Percentiles rank a stretch among this genome's conserved stretches.
Evolutionary conservation across 2,797 vertebrate genomes (phyloP).

Genomic region (Selene dorsalis): DNA sequence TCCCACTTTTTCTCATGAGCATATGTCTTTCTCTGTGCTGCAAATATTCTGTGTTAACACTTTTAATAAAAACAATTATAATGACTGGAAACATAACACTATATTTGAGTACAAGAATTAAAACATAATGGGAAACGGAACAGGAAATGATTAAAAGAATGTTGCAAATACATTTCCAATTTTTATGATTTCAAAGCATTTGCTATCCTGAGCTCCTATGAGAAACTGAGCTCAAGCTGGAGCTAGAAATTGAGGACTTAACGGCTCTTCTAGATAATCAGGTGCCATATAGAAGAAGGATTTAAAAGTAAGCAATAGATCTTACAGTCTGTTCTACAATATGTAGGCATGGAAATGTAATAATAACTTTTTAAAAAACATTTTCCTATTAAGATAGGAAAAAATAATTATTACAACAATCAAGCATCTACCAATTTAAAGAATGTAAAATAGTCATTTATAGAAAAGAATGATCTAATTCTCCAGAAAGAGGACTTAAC

Average conservation of each 20-base stretch:
- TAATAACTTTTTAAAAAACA: slow-evolving; percentile 19
- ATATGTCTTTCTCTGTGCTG: slow-evolving; percentile 40
- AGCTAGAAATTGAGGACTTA: slow-evolving; percentile 10
- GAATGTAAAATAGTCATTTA: slow-evolving; percentile 5
- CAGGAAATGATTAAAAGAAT: slow-evolving; percentile 7
- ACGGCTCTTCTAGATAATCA: slow-evolving; percentile 10
- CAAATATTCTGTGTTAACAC: slow-evolving; percentile 8
- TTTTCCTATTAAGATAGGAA: not conserved
- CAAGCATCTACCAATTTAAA: slow-evolving; percentile 16
- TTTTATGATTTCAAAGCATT: slow-evolving; percentile 14
- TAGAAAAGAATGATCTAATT: not conserved
- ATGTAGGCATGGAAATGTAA: not conserved
- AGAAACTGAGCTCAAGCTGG: not conserved
- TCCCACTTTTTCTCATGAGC: slow-evolving; percentile 63
- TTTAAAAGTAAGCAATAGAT: slow-evolving; percentile 12
- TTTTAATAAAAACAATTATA: slow-evolving; percentile 19
- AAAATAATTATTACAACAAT: slow-evolving; percentile 29
- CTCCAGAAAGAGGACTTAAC: not conserved
- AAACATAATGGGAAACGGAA: not conserved
- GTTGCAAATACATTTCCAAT: slow-evolving; percentile 2
- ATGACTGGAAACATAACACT: slow-evolving; percentile 6
- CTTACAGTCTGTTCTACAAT: slow-evolving; percentile 12
- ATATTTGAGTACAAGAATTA: slow-evolving; percentile 12
- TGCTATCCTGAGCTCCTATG: not conserved
- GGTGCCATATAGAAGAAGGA: not conserved